Evolutionary conservation across 2,888 invertebrate species (phyloP), one percentile per base, ranked within the genome.

Genomic region (Eumacrocentrus americanus): DNA sequence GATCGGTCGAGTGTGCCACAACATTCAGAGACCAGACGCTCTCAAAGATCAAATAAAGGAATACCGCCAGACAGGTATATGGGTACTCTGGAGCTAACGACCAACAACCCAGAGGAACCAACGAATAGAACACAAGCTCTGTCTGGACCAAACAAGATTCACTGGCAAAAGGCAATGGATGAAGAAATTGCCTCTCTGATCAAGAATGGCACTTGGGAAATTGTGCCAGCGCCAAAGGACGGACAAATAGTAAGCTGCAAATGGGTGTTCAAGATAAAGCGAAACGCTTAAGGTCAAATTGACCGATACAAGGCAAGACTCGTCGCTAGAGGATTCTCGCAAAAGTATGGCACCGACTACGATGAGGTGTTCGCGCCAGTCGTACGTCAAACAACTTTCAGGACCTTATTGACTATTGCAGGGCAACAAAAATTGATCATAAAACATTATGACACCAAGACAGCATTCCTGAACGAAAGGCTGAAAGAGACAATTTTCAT

Each of bases 291-390:
- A 3, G 70, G 66, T 42, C 25, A 64, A 7, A 52, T 65, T 12
- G 40, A 52, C 2, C 60, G 55, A 20, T 70, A 59, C 42, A 72
- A 71, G 42, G 70, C 72, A 2, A 59, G 71, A 47, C 54, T 72
- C 1, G 70, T 72, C 2, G 69, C 67, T 6, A 57, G 65, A 50
- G 70, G 70, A 37, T 76, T 58, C 29, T 67, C 61, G 44, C 73
- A 69, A 63, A 63, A 66, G 51, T 63, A 63, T 12, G 68, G 69
- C 1, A 52, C 60, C 6, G 71, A 73, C 34, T 72, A 66, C 70
- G n/a, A n/a, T n/a, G n/a, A n/a, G n/a, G n/a, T n/a, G n/a, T n/a
- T n/a, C n/a, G n/a, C n/a, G n/a, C n/a, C 72, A 12, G 72, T 74
- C 0, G 70, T 70, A 6, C 62, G 64, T 29, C 67, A 67, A 52